A percentile compares a stretch with the other conserved stretches of the same genome.
These are phyloP conservation scores for Hiodon tergisus DNA, from an alignment of 2,113 vertebrate species.

Conservation along the genomic window DNA sequence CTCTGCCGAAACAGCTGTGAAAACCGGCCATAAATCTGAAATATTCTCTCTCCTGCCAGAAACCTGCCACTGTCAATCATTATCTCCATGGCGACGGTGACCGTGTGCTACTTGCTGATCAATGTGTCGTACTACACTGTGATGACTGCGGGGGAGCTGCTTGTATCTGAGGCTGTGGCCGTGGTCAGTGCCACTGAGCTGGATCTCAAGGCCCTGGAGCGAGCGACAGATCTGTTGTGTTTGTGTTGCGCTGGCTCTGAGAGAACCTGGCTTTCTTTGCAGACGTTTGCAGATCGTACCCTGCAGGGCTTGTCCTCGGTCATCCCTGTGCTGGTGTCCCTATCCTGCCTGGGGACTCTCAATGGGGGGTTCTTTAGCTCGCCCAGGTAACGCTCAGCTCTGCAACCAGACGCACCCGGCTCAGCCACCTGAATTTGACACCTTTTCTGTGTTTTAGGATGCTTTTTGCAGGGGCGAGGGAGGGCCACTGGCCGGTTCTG, in stretches of 20 bases:
- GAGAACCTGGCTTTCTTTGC: constrained; percentile 13
- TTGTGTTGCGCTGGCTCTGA: neutral
- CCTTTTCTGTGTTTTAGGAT: constrained; percentile 62
- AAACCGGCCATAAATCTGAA: no score
- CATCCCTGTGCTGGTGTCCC: constrained; percentile 72
- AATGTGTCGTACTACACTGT: constrained; percentile 31
- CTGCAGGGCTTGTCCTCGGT: constrained; percentile 62
- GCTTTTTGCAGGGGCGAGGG: constrained; percentile 91
- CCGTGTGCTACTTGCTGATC: constrained; percentile 24
- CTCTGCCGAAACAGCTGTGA: neutral
- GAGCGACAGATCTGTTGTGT: no score
- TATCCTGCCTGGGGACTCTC: constrained; percentile 80
- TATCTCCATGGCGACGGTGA: constrained; percentile 29
- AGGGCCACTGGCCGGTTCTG: constrained; percentile 88
- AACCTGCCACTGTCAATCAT: constrained; percentile 31
- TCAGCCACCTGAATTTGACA: neutral
- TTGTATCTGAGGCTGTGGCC: constrained; percentile 19
- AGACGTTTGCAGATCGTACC: constrained; percentile 75
- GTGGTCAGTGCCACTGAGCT: constrained; percentile 3
- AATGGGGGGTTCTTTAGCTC: constrained; percentile 73
- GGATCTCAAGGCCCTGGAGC: no score
- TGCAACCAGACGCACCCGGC: no score
- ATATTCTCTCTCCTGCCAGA: constrained; percentile 69
- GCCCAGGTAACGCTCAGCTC: constrained; percentile 61
- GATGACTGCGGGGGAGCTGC: constrained; percentile 25